Evolutionary conservation across 1,140 invertebrate genomes (phyloP).

Genomic region (Plectrocnemia conspersa): DNA sequence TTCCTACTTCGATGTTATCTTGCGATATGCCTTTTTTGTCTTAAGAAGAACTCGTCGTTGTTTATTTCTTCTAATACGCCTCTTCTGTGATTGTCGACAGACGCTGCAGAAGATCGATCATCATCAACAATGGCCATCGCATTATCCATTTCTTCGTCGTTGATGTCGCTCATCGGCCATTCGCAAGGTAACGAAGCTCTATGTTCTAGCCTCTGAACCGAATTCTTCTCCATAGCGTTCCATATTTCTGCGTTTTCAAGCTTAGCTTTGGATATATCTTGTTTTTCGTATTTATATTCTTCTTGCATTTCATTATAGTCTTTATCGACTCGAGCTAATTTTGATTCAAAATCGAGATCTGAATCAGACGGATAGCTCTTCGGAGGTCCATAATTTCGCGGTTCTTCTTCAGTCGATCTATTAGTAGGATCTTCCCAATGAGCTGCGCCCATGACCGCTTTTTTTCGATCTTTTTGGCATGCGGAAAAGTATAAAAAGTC

Average conservation of each 20-base stretch:
- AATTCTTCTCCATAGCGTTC: conserved; percentile 31
- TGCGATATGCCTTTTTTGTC: conserved; percentile 74
- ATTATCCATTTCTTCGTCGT: conserved; percentile 8
- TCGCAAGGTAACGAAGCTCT: conserved; percentile 26
- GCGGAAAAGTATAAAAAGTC: conserved; percentile 40
- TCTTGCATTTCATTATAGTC: conserved; percentile 34
- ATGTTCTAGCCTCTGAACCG: conserved; percentile 28
- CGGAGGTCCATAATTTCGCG: conserved; percentile 24
- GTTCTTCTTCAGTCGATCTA: conserved; percentile 24
- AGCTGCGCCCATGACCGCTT: conserved; percentile 19
- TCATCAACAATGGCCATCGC: conserved; percentile 17
- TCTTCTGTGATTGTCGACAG: conserved; percentile 45
- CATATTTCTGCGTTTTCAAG: conserved; percentile 30
- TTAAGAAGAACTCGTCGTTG: conserved; percentile 79
- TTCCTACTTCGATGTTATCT: conserved; percentile 71
- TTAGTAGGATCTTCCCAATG: conserved; percentile 28
- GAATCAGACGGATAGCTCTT: conserved; percentile 18
- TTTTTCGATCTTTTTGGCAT: conserved; percentile 39
- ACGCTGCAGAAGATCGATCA: conserved; percentile 33
- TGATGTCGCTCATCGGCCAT: conserved; percentile 10
- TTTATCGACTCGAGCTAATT: conserved; percentile 33
- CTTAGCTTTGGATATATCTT: conserved; percentile 23
- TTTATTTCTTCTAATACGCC: conserved; percentile 78
- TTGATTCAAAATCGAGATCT: conserved; percentile 27
- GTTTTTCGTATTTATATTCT: conserved; percentile 33